Evolutionary conservation across 2,888 invertebrate genomes (phyloP).

Genomic region (Agonopterix subpropinquella): DNA sequence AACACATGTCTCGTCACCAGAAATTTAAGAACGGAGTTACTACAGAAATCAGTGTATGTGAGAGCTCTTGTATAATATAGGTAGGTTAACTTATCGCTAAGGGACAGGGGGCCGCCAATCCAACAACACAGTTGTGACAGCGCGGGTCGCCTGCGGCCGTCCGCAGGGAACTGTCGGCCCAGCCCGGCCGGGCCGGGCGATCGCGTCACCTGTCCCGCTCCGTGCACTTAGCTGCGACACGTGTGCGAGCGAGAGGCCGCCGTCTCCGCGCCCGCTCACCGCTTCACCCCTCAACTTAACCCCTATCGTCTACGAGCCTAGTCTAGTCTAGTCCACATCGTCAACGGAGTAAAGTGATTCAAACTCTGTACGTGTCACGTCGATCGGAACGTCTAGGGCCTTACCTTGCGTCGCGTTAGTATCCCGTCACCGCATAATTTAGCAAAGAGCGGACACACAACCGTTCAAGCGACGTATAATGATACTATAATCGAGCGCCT

Average conservation of each 20-base stretch:
- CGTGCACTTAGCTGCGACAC: not conserved
- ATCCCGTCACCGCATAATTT: constrained; percentile 34
- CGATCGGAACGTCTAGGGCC: constrained; percentile 1
- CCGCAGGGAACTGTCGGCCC: constrained; percentile 73
- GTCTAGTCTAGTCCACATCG: no score
- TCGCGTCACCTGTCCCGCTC: constrained; percentile 40
- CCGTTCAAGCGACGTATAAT: constrained; percentile 37
- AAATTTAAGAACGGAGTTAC: constrained; percentile 28
- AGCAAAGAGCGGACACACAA: constrained; percentile 39
- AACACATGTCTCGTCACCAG: constrained; percentile 53
- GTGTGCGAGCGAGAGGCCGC: not conserved
- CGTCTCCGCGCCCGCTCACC: not conserved
- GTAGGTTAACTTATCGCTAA: constrained; percentile 21
- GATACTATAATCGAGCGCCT: constrained; percentile 32
- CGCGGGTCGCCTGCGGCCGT: constrained; percentile 46
- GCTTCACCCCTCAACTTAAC: not conserved
- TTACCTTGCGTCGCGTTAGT: constrained; percentile 26
- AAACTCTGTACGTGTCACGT: not conserved
- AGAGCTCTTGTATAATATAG: constrained; percentile 19
- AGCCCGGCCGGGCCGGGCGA: constrained; percentile 21
- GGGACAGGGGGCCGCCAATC: constrained; percentile 74
- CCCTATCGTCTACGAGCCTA: not conserved
- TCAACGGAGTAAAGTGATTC: not conserved
- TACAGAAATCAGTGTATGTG: constrained; percentile 27
- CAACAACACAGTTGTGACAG: constrained; percentile 74